Evolutionary conservation across 2,888 invertebrate genomes (phyloP).

Genomic region (Brachypalpus laphriformis): DNA sequence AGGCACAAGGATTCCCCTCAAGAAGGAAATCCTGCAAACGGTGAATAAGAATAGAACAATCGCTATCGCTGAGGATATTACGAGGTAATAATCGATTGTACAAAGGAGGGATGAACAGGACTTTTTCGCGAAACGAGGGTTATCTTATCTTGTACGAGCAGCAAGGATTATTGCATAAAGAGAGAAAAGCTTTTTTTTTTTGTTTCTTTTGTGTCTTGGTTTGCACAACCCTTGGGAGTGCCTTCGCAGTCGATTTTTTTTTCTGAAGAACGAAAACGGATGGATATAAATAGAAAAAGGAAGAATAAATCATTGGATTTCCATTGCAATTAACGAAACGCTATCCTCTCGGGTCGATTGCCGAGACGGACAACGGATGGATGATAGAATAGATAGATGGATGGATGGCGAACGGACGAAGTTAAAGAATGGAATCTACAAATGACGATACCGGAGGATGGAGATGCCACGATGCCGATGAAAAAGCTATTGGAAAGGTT

Average conservation of each 20-base stretch:
- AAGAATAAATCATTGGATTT: conserved; percentile 73
- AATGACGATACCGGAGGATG: neutral
- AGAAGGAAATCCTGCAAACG: neutral
- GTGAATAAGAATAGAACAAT: conserved; percentile 48
- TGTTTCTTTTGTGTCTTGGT: conserved; percentile 20
- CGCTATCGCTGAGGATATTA: conserved; percentile 59
- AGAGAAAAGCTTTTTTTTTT: neutral
- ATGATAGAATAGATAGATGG: conserved; percentile 30
- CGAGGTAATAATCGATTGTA: conserved; percentile 73
- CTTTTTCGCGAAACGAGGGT: conserved; percentile 37
- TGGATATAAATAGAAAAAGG: conserved; percentile 38
- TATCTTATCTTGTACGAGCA: conserved; percentile 52
- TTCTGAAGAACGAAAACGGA: conserved; percentile 29
- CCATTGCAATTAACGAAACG: conserved; percentile 71
- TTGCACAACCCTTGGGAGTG: conserved; percentile 54
- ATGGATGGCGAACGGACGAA: conserved; percentile 19
- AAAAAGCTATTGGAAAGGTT: conserved; percentile 69
- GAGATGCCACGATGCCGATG: conserved; percentile 60
- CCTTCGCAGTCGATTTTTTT: conserved; percentile 10
- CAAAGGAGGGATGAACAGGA: conserved; percentile 2
- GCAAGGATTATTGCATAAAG: conserved; percentile 46
- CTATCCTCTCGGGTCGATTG: conserved; percentile 65
- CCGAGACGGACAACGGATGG: conserved; percentile 39
- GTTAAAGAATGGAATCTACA: conserved; percentile 43
- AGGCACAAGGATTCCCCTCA: conserved; percentile 45